Percentiles rank a stretch among this genome's conserved stretches.
These are phyloP conservation scores for Lymantria monacha DNA, from an alignment of 2,888 invertebrate species.

Conservation along the genomic window DNA sequence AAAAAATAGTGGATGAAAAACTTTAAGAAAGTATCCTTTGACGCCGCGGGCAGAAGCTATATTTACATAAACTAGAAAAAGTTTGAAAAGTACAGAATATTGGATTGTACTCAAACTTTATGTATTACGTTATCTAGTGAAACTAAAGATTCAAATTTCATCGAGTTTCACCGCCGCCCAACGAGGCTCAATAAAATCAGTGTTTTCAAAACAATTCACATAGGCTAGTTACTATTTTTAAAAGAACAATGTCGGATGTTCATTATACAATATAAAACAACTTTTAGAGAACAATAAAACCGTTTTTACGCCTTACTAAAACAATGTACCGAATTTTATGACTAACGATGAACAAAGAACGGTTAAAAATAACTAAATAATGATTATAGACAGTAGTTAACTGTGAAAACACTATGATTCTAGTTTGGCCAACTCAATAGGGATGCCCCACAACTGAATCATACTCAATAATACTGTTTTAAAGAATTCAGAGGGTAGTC, in stretches of 20 bases:
- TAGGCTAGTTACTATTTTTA: conserved; percentile 41
- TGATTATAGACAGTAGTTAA: conserved; percentile 46
- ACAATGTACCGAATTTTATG: conserved; percentile 63
- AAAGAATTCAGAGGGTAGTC: background rate
- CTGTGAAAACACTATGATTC: conserved; percentile 45
- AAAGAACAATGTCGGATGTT: conserved; percentile 47
- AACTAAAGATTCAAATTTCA: background rate
- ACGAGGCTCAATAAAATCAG: conserved; percentile 17
- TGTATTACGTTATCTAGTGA: no score
- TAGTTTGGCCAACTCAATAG: conserved; percentile 14
- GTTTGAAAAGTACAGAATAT: no score
- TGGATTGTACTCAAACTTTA: no score
- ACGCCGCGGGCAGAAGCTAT: no score
- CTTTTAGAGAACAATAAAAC: conserved; percentile 73
- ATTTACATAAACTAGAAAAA: no score
- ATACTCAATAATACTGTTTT: background rate
- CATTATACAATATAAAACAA: conserved; percentile 60
- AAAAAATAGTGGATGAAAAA: no score
- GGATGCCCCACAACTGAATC: background rate
- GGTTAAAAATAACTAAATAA: conserved; percentile 59
- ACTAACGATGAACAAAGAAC: conserved; percentile 50
- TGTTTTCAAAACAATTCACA: conserved; percentile 25
- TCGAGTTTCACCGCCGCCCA: background rate
- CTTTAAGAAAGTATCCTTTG: no score
- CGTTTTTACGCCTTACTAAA: conserved; percentile 54